Percentiles rank a stretch among this genome's conserved stretches.
These are phyloP conservation scores for Sporophila hypoxantha DNA, from an alignment of 2,113 vertebrate genomes.

Conservation along the genomic window DNA sequence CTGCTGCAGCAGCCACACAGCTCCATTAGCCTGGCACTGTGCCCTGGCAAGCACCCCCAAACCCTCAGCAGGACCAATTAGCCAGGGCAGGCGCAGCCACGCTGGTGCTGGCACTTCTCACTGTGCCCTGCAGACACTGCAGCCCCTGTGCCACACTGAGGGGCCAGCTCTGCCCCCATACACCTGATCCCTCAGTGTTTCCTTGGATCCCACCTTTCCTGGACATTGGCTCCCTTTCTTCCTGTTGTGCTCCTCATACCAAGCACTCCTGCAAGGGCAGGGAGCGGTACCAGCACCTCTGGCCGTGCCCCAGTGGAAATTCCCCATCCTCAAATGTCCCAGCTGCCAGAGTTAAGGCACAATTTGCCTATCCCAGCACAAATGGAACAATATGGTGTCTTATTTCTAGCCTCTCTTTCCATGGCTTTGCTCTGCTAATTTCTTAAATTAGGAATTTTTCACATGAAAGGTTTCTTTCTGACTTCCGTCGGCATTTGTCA, in stretches of 20 bases:
- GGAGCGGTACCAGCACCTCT: accelerated
- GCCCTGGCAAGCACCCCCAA: neutral
- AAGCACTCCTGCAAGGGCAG: accelerated
- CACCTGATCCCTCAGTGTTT: neutral
- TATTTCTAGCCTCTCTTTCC: neutral
- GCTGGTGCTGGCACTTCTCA: accelerated
- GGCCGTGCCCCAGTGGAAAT: neutral
- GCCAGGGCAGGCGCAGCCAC: neutral
- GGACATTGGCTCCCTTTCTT: neutral
- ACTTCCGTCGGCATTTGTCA: constrained; percentile 32
- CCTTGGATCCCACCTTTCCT: neutral
- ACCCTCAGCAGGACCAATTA: constrained; percentile 32
- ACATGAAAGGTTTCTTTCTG: constrained; percentile 22
- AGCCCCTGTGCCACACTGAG: neutral
- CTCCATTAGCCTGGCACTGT: constrained; percentile 12
- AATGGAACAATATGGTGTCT: neutral
- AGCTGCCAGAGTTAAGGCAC: neutral
- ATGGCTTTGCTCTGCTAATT: constrained; percentile 29
- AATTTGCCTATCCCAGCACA: neutral
- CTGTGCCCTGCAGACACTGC: neutral
- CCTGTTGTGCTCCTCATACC: accelerated
- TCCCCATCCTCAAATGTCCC: neutral
- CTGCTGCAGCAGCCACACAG: neutral
- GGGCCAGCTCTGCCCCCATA: neutral
- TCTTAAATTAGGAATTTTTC: constrained; percentile 37